Evolutionary conservation across 2,888 invertebrate species (phyloP), one percentile per base, ranked within the genome.

Genomic region (Gonocerus acuteangulatus): DNA sequence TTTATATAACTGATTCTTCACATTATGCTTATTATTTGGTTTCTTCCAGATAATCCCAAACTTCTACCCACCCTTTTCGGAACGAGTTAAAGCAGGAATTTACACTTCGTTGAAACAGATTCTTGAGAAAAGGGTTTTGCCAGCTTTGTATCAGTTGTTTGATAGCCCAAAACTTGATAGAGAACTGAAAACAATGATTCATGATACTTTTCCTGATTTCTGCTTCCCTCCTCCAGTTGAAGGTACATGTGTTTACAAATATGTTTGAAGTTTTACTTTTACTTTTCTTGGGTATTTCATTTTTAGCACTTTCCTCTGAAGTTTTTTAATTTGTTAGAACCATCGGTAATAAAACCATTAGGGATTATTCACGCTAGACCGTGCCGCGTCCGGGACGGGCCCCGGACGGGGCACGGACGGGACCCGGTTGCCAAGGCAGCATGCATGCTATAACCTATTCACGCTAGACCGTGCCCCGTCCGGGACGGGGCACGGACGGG

Each of bases 121-220:
- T 69, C 80, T 92, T 66, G 92, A 92, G 71, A 96, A 96, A 77
- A 82, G 94, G 73, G 96, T 96, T 23, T 75, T 93, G 65, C 86
- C 86, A n/a, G 87, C 89, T 66, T 76, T 94, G 61, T 83, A 86
- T 69, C 90, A 91, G 4, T 75, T 94, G 61, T 90, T 94, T 76
- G 92, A 92, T 72, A 91, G 89, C 72, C 85, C 86, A 2, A 91
- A 90, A 72, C 75, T 93, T 67, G 94, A 94, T 74, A 79, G 85
- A 67, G 93, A 93, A 73, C 75, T 94, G 67, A 78, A 89, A 64
- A 81, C 82, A 64, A 85, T 93, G 75, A 88, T 96, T 42, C 82
- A 89, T 67, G 92, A 93, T 71, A 90, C 89, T 42, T 96, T 96
- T 73, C 85, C 87, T 70, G 95, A 95, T 75, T 95, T 95, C 74